Evolutionary conservation across 2,113 vertebrate species (phyloP), one percentile per base, ranked within the genome.

Genomic region (Ochotona curzoniae): DNA sequence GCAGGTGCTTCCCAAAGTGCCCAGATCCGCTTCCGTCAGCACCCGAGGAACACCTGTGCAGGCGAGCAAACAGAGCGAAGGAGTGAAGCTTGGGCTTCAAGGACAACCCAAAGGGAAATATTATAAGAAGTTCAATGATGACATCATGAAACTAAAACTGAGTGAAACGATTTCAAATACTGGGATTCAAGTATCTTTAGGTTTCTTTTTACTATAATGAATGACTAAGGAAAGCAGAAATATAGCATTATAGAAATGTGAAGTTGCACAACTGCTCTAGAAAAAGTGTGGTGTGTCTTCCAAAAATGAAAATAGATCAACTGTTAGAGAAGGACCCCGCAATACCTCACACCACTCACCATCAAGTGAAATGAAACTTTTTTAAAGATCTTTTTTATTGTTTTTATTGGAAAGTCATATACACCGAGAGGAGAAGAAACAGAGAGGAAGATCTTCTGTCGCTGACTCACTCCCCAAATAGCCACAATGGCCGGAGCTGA

Each of bases 31-130:
- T 86, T 47, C 28, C 2, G 2, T 88, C 91, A 32, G 87, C 47
- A 73, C 76, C 11, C 21, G 97, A 89, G 83, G 1, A 28, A 69
- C 87, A 73, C 71, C 98, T 98, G 26, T 98, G 25, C 63, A 94
- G 97, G 95, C 0, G 97, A 11, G 91, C 91, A 89, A 91, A 82
- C 1, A 89, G 91, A 89, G 90, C 80, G 1, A 89, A 51, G 1
- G 54, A 35, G 13, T 71, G 54, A 80, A 28, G 32, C 25, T n/a
- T 17, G 54, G 2, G 30, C 38, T 23, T 35, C 25, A 13, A 47
- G 7, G 8, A 67, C 21, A 70, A n/a, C 17, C 7, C 1, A 5
- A 47, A 83, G 18, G 63, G n/a, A 71, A 64, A 60, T 54, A n/a
- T 15, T 28, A 13, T 47, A 8, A 78, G n/a, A 76, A 63, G 60